Base-by-base conservation (phyloP, 2,888 invertebrate genomes). In the Bibio marci region DNA sequence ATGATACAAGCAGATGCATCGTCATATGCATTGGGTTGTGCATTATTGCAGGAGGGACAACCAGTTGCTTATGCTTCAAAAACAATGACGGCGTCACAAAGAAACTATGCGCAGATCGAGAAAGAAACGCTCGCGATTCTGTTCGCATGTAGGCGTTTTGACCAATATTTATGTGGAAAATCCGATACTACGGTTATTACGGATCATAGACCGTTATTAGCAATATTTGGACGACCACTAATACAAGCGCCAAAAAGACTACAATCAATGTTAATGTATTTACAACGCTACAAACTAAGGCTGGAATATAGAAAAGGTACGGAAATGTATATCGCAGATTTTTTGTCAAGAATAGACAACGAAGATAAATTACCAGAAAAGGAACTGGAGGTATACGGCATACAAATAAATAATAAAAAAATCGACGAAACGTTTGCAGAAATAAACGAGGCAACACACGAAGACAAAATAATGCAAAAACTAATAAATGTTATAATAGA, bases 11-110 rank as follows among this genome's bases (percentile, higher is more conserved):
- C 15, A 12, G 32, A 32, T 26, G 32, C 38, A 10, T 30, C 15
- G 3, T 22, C 22, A 2, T 15, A 22, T 15, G 48, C 46, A 18
- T 11, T 48, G 31, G 48, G 48, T 8, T 45, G 44, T 32, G 46
- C 42, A 11, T 30, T 49, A 14, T 22, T 47, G 12, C 49, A 49
- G 36, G 31, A 51, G 12, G 44, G 42, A 8, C 37, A 44, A 19
- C 45, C 48, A 3, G 39, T 51, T 13, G 44, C 36, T 8, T 50
- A 43, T 46, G 50, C 47, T 13, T 51, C 48, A 14, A 41, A 45
- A 37, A 38, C 44, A 19, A 7, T 28, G 12, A 28, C 28, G 4
- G 11, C 12, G 5, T 22, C 22, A 13, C 28, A 28, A 28, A 11
- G 28, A 11, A 28, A 28, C 12, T 28, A 28, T 12, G 28, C 28